phyloP scores from a whole-genome alignment of 2,888 invertebrate genomes.

The Bembecia ichneumoniformis region DNA sequence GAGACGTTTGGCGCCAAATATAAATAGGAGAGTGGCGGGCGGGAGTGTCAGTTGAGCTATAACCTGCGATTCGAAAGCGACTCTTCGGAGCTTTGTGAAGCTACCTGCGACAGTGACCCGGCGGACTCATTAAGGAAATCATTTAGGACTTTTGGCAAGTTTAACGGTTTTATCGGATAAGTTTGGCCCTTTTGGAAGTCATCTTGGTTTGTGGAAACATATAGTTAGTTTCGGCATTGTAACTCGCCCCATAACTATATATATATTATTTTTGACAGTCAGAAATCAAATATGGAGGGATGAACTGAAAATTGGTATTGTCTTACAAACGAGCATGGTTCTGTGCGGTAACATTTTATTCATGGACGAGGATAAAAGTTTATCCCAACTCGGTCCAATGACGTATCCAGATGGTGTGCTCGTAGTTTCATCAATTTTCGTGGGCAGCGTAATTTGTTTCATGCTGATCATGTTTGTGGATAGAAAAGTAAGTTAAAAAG shows the following conservation, averaged over 20 bases:
- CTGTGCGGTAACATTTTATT: slow-evolving; percentile 49
- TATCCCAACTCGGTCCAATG: slow-evolving; percentile 31
- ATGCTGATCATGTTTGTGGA: slow-evolving; percentile 29
- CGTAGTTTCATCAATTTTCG: slow-evolving; percentile 26
- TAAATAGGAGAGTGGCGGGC: too few relatives aligned
- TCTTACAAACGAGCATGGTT: slow-evolving; percentile 31
- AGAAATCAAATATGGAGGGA: slow-evolving; percentile 47
- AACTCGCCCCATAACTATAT: not conserved
- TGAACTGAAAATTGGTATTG: slow-evolving; percentile 36
- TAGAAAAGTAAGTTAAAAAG: slow-evolving; percentile 31
- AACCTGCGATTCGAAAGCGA: too few relatives aligned
- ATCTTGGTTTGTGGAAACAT: too few relatives aligned
- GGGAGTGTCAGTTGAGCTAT: too few relatives aligned
- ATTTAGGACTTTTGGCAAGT: too few relatives aligned
- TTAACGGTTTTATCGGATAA: too few relatives aligned
- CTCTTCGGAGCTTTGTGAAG: too few relatives aligned
- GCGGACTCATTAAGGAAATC: too few relatives aligned
- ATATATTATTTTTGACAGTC: slow-evolving; percentile 26
- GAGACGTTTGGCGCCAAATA: too few relatives aligned
- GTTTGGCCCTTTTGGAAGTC: too few relatives aligned
- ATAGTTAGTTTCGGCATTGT: too few relatives aligned
- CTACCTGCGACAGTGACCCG: too few relatives aligned
- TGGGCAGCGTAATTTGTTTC: slow-evolving; percentile 26
- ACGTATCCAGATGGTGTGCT: slow-evolving; percentile 32
- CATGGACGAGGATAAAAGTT: slow-evolving; percentile 40